Evolutionary conservation across 2,888 invertebrate genomes (phyloP), one percentile per base, ranked within the genome.

Genomic region (Belgica antarctica): DNA sequence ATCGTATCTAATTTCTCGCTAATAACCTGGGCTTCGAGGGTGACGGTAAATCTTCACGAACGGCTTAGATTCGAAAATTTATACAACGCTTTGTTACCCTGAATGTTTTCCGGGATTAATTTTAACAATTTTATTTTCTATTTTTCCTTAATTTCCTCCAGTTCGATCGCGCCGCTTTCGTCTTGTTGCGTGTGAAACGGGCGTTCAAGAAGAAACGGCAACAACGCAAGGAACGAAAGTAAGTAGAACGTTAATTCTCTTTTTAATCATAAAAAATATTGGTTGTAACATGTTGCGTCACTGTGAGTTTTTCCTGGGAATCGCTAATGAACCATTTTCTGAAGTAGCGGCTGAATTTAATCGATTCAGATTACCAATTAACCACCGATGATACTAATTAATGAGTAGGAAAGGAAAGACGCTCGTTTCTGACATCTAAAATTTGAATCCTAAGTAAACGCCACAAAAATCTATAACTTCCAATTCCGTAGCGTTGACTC

Each of bases 171-270:
- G 94, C 94, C 65, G 94, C 94, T 70, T 94, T 94, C 79, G 83
- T 94, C 36, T 84, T 94, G 74, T 83, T 94, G 74, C 84, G 94
- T 74, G 93, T 94, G 71, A 93, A 93, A 78, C 87, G 90, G 76
- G 94, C 92, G 46, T 94, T 94, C 81, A 92, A 91, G 81, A 93
- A 91, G 83, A 93, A 93, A 82, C 87, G 92, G 74, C 87, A 92
- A 78, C 90, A 91, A 78, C 83, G 91, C 75, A 92, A 92, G 77
- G 92, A 93, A 72, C 90, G 89, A 83, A 89, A 86, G 92, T 92
- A 78, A 88, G 88, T 86, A 73, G 3, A 66, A 10, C 22, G 41
- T n/a, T n/a, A n/a, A n/a, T n/a, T n/a, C n/a, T n/a, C n/a, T n/a
- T n/a, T n/a, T n/a, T n/a, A n/a, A n/a, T n/a, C n/a, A n/a, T n/a